A percentile compares a stretch with the other conserved stretches of the same genome.
These are phyloP conservation scores for Pogonocichla stellata DNA, from an alignment of 2,113 vertebrate species.

Conservation along the genomic window DNA sequence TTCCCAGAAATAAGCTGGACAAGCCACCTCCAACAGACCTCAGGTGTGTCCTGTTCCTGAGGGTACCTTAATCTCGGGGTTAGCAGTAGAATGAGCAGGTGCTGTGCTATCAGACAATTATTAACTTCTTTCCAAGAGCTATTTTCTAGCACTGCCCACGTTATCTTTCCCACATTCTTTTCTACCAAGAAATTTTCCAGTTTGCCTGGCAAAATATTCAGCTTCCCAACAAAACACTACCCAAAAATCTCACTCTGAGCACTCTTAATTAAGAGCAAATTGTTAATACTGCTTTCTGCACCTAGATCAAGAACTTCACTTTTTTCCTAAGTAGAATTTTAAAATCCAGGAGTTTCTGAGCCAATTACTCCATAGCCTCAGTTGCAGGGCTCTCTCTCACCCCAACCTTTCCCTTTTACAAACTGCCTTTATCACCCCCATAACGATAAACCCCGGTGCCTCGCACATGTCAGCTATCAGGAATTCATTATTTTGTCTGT, in stretches of 20 bases:
- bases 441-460: slow-evolving; percentile 53
- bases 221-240: neutral
- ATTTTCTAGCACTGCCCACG: neutral
- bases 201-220: neutral
- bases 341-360: neutral
- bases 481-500: slow-evolving; percentile 84
- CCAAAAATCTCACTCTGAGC: neutral
- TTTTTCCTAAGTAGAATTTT: neutral
- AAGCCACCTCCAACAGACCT: neutral
- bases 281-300: neutral
- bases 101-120: neutral
- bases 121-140: neutral
- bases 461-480: slow-evolving; percentile 79
- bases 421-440: slow-evolving; percentile 27
- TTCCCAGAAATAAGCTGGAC: neutral
- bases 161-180: neutral
- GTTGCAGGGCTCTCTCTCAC: neutral
- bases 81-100: neutral
- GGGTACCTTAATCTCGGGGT: neutral
- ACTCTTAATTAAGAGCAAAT: neutral
- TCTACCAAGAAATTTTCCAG: neutral
- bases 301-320: neutral
- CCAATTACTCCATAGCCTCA: neutral
- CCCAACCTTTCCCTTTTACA: slow-evolving; percentile 35
- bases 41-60: neutral